These are phyloP conservation scores for Trichosurus vulpecula DNA, from an alignment of 2,797 vertebrate genomes.

Conservation along the genomic window DNA sequence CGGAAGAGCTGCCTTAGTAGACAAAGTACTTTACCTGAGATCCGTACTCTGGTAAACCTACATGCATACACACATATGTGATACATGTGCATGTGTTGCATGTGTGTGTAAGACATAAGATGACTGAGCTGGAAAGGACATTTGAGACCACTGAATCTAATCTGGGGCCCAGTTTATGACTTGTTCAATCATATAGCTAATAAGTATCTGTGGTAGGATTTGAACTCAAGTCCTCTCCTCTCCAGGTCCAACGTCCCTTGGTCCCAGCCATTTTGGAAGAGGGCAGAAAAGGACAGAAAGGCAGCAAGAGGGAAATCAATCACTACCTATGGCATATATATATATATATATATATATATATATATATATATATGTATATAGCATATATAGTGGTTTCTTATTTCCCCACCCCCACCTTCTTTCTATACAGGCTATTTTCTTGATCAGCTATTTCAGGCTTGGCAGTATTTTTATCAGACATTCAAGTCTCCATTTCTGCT, in stretches of 20 bases:
- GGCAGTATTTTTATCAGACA: not conserved
- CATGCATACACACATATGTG: not conserved
- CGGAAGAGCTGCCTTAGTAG: not conserved
- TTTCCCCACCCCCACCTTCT: not conserved
- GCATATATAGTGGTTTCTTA: too few species aligned
- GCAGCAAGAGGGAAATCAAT: not conserved
- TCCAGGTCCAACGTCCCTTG: not conserved
- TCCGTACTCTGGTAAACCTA: not conserved
- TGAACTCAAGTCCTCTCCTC: constrained; percentile 7
- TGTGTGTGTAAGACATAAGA: not conserved
- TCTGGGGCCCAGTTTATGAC: not conserved
- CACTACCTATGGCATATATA: too few species aligned
- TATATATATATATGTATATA: too few species aligned
- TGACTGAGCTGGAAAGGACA: not conserved
- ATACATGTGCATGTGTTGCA: not conserved
- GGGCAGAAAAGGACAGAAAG: not conserved
- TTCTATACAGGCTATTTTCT: not conserved
- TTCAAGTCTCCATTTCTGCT: not conserved
- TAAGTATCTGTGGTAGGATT: not conserved
- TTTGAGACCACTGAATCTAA: not conserved
- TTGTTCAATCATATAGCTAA: not conserved
- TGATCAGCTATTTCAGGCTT: not conserved
- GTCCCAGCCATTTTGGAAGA: constrained; percentile 4
- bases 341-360: too few species aligned
- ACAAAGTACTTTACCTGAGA: not conserved